phyloP scores from a whole-genome alignment of 2,113 vertebrate genomes.

The Aythya baeri region DNA sequence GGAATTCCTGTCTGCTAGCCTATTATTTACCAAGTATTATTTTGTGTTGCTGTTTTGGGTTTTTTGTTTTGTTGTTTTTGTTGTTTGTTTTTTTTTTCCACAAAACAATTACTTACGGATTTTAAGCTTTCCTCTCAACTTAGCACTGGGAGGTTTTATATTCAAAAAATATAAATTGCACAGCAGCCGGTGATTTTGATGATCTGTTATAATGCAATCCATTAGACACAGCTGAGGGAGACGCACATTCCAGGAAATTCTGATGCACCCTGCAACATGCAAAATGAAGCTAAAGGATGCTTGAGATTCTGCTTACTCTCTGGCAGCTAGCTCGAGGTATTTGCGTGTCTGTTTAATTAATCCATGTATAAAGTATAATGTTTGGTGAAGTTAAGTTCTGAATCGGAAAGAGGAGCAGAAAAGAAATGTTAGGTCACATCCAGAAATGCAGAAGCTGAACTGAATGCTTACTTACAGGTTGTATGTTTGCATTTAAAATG shows the following conservation, averaged over 20 bases:
- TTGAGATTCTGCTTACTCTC: neutral
- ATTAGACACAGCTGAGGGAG: neutral
- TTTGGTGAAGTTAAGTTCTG: neutral
- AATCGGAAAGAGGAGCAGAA: neutral
- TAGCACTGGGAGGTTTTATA: neutral
- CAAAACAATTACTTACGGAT: neutral
- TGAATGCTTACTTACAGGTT: accelerated
- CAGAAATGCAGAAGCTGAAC: neutral
- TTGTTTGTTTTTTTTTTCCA: neutral
- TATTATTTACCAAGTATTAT: neutral
- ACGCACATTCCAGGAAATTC: neutral
- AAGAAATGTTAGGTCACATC: accelerated
- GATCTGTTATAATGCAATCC: neutral
- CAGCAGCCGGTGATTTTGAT: neutral
- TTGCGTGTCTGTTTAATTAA: neutral
- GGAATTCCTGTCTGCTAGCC: neutral
- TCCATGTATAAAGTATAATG: accelerated
- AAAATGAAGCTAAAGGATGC: neutral
- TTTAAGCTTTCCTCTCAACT: neutral
- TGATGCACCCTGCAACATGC: neutral
- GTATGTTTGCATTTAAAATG: accelerated
- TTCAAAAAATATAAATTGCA: neutral
- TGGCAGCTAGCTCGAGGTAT: accelerated
- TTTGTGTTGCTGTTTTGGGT: neutral
- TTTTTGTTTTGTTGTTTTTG: too few species aligned